Base-by-base conservation (phyloP, 1,140 invertebrate genomes). In the Thereuonema tuberculata region DNA sequence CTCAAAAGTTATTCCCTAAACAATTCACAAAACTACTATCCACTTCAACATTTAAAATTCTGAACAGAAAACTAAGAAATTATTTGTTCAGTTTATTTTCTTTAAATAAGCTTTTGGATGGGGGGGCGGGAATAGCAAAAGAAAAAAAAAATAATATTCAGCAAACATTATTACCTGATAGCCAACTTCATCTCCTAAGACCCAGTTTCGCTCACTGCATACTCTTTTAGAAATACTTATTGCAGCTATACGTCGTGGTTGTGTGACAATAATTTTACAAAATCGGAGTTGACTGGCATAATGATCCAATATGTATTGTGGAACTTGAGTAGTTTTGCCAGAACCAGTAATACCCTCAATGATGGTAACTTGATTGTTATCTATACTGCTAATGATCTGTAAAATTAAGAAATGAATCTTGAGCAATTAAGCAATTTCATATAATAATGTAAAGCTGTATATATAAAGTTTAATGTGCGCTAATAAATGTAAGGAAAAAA, bases 341-440 rank as follows among this genome's bases (percentile, higher is more conserved):
- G 78, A 81, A 2, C 92, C 92, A 2, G 92, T 95, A 58, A 84
- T 84, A 24, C 93, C 93, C 72, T 92, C 84, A 61, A 98, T 85
- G 15, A 98, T 81, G 1, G 87, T 73, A 2, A 87, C 80, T 67
- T 81, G 75, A 73, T 87, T 81, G 1, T 78, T 75, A 29, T 78
- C 69, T 17, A 93, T 78, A 50, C 79, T 81, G 5, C 76, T 66
- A 0, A 88, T 61, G 57, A 86, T 82, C 73, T 75, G 50, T 3
- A 9, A 50, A 50, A 50, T 14, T 9, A 55, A 55, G 5, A 55
- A 55, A 55, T 50, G 21, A 50, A 50, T 37, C n/a, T n/a, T n/a
- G n/a, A n/a, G n/a, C n/a, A n/a, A 43, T 43, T 12, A 43, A 43
- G n/a, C 37, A 43, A n/a, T 43, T 43, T 43, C n/a, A 43, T 12